Evolutionary conservation across 2,797 vertebrate genomes (phyloP).

Genomic region (Typhlichthys eigenmanni): DNA sequence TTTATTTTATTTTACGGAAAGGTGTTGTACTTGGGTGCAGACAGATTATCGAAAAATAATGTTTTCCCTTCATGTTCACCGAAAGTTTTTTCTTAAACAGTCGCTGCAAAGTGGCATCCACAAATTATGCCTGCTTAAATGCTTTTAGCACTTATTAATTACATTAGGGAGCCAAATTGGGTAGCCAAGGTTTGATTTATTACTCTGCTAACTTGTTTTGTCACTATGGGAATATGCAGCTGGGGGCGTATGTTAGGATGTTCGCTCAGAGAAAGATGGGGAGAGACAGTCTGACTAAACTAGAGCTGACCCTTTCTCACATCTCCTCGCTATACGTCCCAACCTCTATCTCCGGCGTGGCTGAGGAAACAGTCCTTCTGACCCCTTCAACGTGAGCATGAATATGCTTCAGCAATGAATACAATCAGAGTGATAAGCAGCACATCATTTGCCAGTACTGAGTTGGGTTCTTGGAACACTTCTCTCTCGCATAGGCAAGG

Average conservation of each 20-base stretch:
- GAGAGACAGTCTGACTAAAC: slow-evolving; percentile 63
- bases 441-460: slow-evolving; percentile 14
- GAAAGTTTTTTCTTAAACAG: slow-evolving; percentile 65
- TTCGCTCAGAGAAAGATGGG: slow-evolving; percentile 61
- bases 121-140: slow-evolving; percentile 77
- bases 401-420: slow-evolving; percentile 18
- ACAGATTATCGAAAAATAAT: slow-evolving; percentile 31
- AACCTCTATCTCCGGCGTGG: slow-evolving; percentile 32
- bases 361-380: slow-evolving; percentile 28
- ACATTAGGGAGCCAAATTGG: slow-evolving; percentile 81
- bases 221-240: slow-evolving; percentile 78
- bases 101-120: slow-evolving; percentile 71
- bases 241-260: slow-evolving; percentile 61
- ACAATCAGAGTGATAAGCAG: slow-evolving; percentile 14
- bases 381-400: slow-evolving; percentile 28
- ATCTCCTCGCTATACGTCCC: slow-evolving; percentile 24
- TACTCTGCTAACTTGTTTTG: slow-evolving; percentile 80
- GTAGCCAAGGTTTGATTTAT: slow-evolving; percentile 81
- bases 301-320: slow-evolving; percentile 51
- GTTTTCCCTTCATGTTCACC: slow-evolving; percentile 38
- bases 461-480: slow-evolving; percentile 24
- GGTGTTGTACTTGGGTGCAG: slow-evolving; percentile 1
- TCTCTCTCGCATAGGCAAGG: slow-evolving; percentile 8
- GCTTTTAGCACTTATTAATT: slow-evolving; percentile 83
- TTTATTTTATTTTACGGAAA: too few species aligned